Conservation (phyloP, 2,797 vertebrate species). For the Mormyrops boulengeri region DNA sequence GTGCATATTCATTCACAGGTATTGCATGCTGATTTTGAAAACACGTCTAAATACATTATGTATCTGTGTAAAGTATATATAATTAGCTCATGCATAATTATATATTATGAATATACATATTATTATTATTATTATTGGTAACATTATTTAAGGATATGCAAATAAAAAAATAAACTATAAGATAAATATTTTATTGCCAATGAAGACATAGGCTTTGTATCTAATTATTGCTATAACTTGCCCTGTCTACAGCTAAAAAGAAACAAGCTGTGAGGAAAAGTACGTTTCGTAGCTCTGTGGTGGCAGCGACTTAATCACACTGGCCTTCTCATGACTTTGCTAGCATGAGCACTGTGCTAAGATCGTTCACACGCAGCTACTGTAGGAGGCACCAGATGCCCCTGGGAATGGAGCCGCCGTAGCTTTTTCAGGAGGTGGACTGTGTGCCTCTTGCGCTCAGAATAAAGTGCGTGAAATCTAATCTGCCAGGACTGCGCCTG, state of each 20-base stretch:
- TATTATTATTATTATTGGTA: background rate
- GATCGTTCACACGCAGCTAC: background rate
- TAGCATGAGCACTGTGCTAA: background rate
- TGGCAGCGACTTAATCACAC: background rate
- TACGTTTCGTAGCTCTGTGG: background rate
- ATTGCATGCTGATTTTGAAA: background rate
- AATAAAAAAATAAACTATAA: background rate
- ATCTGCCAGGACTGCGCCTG: background rate
- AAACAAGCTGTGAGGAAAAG: constrained; percentile 7
- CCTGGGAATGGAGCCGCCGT: background rate
- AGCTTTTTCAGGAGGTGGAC: background rate
- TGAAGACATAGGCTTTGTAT: background rate
- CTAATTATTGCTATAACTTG: background rate
- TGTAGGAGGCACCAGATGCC: background rate
- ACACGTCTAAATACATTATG: background rate
- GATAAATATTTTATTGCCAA: background rate
- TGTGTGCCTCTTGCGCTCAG: background rate
- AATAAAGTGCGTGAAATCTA: background rate
- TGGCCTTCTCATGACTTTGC: background rate
- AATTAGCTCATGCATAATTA: background rate
- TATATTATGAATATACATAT: background rate
- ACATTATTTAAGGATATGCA: background rate
- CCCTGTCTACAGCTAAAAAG: constrained; percentile 22
- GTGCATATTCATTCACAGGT: background rate
- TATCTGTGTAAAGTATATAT: background rate